Evolutionary conservation across 23 tunicate genomes (phyloP).

Genomic region (Trididemnum nubilum): DNA sequence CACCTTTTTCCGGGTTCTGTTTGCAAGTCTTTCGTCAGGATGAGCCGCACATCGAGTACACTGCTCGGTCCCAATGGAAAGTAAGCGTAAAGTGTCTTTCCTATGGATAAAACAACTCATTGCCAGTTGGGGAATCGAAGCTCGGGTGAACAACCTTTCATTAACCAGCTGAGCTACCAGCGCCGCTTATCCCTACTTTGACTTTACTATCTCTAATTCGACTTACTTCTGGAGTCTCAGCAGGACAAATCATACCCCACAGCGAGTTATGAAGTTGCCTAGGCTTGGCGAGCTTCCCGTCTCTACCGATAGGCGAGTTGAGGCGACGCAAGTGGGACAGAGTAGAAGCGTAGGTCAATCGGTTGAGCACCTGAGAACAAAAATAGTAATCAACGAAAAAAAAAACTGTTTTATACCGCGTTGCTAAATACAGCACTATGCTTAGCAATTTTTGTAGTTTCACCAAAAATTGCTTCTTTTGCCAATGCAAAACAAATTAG

Average conservation of each 20-base stretch:
- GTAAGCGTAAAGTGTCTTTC: no score
- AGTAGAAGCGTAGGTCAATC: constrained; percentile 97
- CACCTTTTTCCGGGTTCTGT: no score
- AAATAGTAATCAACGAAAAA: neutral
- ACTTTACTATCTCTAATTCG: no score
- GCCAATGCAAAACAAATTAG: neutral
- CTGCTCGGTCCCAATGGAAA: no score
- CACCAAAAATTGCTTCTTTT: neutral
- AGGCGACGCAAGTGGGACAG: constrained; percentile 94
- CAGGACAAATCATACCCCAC: constrained; percentile 99
- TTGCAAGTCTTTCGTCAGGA: no score
- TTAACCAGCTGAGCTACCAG: no score
- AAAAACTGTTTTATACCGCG: neutral
- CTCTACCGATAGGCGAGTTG: constrained; percentile 98
- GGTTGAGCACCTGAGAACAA: constrained; percentile 85
- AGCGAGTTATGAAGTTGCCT: constrained; percentile 90
- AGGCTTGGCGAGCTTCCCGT: constrained; percentile 99
- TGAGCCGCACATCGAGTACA: no score
- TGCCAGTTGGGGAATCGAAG: no score
- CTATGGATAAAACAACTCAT: no score
- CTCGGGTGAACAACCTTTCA: no score
- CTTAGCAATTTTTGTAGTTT: neutral
- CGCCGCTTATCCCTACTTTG: no score
- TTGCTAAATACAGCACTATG: no score
- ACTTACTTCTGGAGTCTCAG: constrained; percentile 99